These are phyloP conservation scores for Serranus cabrilla DNA, from an alignment of 2,797 vertebrate genomes.

Conservation along the genomic window DNA sequence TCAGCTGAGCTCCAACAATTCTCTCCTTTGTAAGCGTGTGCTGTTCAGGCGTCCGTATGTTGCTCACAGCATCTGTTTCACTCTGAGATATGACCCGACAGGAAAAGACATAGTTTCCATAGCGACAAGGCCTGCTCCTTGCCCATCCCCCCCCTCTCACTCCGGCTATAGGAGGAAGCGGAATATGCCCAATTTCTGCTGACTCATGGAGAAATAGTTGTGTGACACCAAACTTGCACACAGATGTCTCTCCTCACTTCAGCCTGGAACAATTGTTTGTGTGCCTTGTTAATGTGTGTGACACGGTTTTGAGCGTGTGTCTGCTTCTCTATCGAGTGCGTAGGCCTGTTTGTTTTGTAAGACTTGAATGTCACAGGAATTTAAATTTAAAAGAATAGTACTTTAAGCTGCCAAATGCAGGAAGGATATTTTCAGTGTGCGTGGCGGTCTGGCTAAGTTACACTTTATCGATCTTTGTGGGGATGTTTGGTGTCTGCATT, in stretches of 20 bases:
- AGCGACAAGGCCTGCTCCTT: conserved; percentile 57
- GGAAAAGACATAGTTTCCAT: conserved; percentile 76
- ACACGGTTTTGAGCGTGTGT: conserved; percentile 12
- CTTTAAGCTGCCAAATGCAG: neutral
- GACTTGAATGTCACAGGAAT: neutral
- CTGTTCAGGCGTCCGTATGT: conserved; percentile 42
- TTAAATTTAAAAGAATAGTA: conserved; percentile 7
- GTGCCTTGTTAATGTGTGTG: conserved; percentile 23
- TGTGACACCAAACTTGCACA: conserved; percentile 42
- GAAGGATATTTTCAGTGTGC: conserved; percentile 5
- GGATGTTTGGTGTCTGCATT: conserved; percentile 27
- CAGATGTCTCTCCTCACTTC: conserved; percentile 60
- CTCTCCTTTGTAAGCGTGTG: conserved; percentile 41
- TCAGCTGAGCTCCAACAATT: conserved; percentile 50
- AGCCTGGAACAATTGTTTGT: conserved; percentile 46
- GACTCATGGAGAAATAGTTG: conserved; percentile 63
- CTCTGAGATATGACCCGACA: conserved; percentile 61
- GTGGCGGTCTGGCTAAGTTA: neutral
- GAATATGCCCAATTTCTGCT: conserved; percentile 70
- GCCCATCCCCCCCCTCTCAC: conserved; percentile 34
- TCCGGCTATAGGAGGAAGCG: conserved; percentile 60
- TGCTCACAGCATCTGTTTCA: conserved; percentile 69
- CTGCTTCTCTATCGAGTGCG: neutral
- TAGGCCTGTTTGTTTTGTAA: neutral
- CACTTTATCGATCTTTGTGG: conserved; percentile 12